Evolutionary conservation across 1,140 invertebrate genomes (phyloP), one percentile per base, ranked within the genome.

Genomic region (Diachasmimorpha longicaudata): DNA sequence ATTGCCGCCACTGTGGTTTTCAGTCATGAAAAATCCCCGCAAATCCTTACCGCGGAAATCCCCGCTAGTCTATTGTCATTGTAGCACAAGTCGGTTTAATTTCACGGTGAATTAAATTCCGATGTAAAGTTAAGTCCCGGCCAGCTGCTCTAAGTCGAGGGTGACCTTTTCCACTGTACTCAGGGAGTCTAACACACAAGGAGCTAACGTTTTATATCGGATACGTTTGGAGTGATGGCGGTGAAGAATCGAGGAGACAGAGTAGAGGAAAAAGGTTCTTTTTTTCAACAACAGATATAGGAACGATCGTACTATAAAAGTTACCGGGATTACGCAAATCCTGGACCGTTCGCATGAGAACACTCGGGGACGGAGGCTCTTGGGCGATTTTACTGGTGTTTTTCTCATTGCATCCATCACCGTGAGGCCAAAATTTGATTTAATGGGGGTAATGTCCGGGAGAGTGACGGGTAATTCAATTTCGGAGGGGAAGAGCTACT

Each of bases 41-140:
- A 86, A 86, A 85, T 85, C 84, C 82, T 77, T 78, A 66, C 81
- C 83, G 80, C 83, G 79, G 84, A 85, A 86, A 85, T 83, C 84
- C 81, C 80, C 81, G 81, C 84, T 81, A 84, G 81, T 83, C 83
- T 75, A 82, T 80, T 81, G 83, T 82, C 83, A 84, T 81, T 82
- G 82, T 84, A 79, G 83, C 85, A 84, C 84, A 87, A 87, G 85
- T 86, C 84, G 80, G 80, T 85, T 86, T 88, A 86, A 87, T 89
- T 89, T 89, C 85, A 88, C 83, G 88, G 88, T 83, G 88, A 88
- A 89, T 89, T 89, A 86, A 87, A 80, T 86, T 78, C 69, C 82
- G 83, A 88, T 85, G 82, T 77, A 79, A 84, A 85, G 84, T 83
- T 84, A 86, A 89, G 85, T 87, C 86, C 31, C 78, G 79, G 81